phyloP scores from a whole-genome alignment of 2,113 vertebrate genomes.

The Rana temporaria region DNA sequence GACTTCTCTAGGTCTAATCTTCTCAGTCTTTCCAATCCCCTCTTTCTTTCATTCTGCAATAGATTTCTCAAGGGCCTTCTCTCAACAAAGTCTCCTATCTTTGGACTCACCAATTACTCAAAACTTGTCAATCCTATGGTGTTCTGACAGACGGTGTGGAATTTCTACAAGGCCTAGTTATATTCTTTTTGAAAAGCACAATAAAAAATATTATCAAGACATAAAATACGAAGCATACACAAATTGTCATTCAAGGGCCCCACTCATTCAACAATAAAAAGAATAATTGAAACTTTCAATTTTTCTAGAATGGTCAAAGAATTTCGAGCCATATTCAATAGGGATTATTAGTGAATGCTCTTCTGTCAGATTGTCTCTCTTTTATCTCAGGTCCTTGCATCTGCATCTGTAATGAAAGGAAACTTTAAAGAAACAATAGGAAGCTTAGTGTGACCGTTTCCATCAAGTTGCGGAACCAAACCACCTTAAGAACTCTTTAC shows the following conservation, averaged over 20 bases:
- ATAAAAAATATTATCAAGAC: neutral
- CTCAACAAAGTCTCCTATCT: neutral
- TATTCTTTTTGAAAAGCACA: neutral
- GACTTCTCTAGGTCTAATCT: neutral
- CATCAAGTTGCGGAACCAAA: slow-evolving; percentile 42
- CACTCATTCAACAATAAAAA: neutral
- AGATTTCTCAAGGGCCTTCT: slow-evolving; percentile 6
- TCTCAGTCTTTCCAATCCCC: neutral
- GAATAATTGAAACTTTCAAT: neutral
- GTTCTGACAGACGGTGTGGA: neutral
- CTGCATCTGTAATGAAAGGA: slow-evolving; percentile 47
- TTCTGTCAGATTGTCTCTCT: slow-evolving; percentile 19
- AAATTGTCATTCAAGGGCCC: neutral
- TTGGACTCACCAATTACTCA: neutral
- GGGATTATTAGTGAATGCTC: slow-evolving; percentile 47
- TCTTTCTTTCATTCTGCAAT: neutral
- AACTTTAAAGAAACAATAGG: slow-evolving; percentile 31
- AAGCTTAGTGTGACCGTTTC: slow-evolving; percentile 49
- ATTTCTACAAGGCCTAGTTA: neutral
- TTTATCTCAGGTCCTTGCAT: slow-evolving; percentile 49
- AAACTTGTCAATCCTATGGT: neutral
- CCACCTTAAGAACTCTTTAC: slow-evolving; percentile 46
- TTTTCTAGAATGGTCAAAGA: slow-evolving; percentile 17
- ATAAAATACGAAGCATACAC: neutral
- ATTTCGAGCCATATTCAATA: slow-evolving; percentile 36